Conservation (phyloP, 2,797 vertebrate genomes). For the Eutrigla gurnardus region DNA sequence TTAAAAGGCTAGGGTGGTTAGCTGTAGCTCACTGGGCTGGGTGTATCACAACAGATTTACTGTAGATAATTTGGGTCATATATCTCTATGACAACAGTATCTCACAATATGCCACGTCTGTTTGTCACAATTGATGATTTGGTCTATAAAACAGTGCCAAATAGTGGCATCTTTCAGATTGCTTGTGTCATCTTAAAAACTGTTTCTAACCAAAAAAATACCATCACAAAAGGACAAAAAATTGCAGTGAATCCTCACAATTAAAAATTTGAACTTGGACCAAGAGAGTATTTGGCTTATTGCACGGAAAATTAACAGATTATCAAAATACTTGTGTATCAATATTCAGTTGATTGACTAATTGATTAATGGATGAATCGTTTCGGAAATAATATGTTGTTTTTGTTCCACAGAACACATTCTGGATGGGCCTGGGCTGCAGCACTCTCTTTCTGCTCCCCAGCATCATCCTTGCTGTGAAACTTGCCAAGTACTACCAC, state of each 20-base stretch:
- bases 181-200: neutral
- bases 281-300: neutral
- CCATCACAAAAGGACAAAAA: neutral
- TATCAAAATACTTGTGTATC: neutral
- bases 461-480: constrained; percentile 92
- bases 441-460: constrained; percentile 91
- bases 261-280: neutral
- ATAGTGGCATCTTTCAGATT: neutral
- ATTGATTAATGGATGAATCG: no score
- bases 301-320: neutral
- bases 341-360: neutral
- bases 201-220: neutral
- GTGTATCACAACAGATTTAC: neutral
- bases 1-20: neutral
- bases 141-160: neutral
- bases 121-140: neutral
- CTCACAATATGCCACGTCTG: no score
- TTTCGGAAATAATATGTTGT: neutral
- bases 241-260: neutral
- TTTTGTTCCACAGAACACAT: constrained; percentile 87
- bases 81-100: neutral
- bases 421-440: constrained; percentile 96
- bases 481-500: constrained; percentile 95
- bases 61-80: neutral
- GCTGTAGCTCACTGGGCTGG: neutral